Evolutionary conservation across 2,113 vertebrate species (phyloP), one percentile per base, ranked within the genome.

Genomic region (Phrynosoma blainvillii): DNA sequence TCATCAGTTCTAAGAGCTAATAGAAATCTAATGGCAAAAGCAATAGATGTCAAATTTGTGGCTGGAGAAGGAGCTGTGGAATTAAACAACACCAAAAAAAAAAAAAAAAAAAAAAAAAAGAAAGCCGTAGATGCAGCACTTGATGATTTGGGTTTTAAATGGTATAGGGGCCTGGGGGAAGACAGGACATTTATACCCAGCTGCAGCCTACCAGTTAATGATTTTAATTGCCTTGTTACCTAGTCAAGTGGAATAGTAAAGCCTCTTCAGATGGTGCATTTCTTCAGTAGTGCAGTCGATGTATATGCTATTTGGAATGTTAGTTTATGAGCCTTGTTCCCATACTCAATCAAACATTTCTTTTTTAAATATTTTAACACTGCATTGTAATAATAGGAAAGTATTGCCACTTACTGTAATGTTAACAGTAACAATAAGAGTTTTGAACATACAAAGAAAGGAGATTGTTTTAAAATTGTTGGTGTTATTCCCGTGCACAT

Each of bases 221-320:
- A 75, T 71, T 85, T 52, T 93, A 88, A 95, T 94, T 94, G 79
- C 79, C 83, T 93, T 86, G 85, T 95, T 94, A 91, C 88, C 83
- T 93, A 76, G 2, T 92, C 89, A 94, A 92, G 79, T 27, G 1
- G 36, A 54, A 0, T 89, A 83, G 87, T 90, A 91, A 95, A 92
- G 77, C 86, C 14, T 87, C 92, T 91, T 94, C 89, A 93, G 90
- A 68, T 42, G 2, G 78, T 90, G 5, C 21, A 3, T 89, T 89
- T 84, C 86, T 89, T 90, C 81, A 88, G 71, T 66, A 88, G 82
- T 52, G 80, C 82, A 76, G 84, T 78, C 84, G 59, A 89, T 89
- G 79, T 7, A 0, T 74, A 84, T 88, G 81, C 68, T 71, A 62
- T 76, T 95, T 88, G 32, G 54, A 86, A 87, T 36, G 2, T 71